A percentile compares a stretch with the other conserved stretches of the same genome.
These are phyloP conservation scores for Huso huso DNA, from an alignment of 2,797 vertebrate species.

Conservation along the genomic window DNA sequence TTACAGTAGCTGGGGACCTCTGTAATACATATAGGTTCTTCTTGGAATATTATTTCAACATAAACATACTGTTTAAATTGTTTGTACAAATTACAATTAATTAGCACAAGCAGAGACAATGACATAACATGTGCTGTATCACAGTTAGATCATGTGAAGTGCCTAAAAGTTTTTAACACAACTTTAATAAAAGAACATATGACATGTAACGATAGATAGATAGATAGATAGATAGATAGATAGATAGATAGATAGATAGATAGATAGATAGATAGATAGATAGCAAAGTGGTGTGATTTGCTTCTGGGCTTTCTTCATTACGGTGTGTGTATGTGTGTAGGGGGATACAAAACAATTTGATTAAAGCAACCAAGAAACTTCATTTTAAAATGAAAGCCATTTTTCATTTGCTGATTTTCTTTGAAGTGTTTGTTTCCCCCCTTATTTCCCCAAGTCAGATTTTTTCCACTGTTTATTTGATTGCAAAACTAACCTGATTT, in stretches of 20 bases:
- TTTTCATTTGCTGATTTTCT: slow-evolving; percentile 50
- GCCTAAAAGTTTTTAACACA: too few relatives aligned
- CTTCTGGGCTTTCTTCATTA: not conserved
- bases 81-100: too few relatives aligned
- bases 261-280: not conserved
- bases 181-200: too few relatives aligned
- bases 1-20: too few relatives aligned
- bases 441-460: slow-evolving; percentile 43
- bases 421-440: slow-evolving; percentile 45
- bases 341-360: slow-evolving; percentile 48
- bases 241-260: not conserved
- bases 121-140: too few relatives aligned
- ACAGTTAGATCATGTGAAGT: too few relatives aligned
- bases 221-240: not conserved
- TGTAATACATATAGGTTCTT: too few relatives aligned
- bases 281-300: not conserved
- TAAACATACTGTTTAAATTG: too few relatives aligned
- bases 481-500: slow-evolving; percentile 24
- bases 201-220: too few relatives aligned
- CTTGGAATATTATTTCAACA: too few relatives aligned
- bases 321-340: not conserved
- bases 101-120: too few relatives aligned
- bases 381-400: slow-evolving; percentile 47
- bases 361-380: slow-evolving; percentile 51
- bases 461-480: slow-evolving; percentile 45